Evolutionary conservation across 2,888 invertebrate species (phyloP), one percentile per base, ranked within the genome.

Genomic region (Xylocampa areola): DNA sequence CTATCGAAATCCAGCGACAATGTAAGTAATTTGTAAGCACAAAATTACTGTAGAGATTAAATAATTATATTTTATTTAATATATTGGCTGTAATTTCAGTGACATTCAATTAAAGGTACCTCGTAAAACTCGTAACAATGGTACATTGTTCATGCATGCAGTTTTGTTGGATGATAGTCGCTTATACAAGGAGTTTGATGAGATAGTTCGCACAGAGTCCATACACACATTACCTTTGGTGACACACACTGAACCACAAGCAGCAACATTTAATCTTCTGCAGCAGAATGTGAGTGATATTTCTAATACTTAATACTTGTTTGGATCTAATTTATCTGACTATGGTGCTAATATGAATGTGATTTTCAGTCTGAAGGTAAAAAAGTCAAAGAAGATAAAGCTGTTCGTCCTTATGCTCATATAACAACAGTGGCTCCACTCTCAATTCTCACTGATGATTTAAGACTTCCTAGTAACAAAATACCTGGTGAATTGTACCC

Each of bases 61-160:
- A n/a, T n/a, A n/a, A n/a, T n/a, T n/a, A n/a, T n/a, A n/a, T n/a
- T n/a, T n/a, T n/a, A n/a, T n/a, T n/a, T n/a, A n/a, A n/a, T 10
- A 47, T 21, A 16, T 17, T 23, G 3, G 67, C 1, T 60, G 45
- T 23, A 50, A 51, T 82, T 81, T 35, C 83, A 97, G 97, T 76
- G 94, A 95, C 41, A 81, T 97, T 19, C 93, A 91, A 47, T 86
- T 98, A 47, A 94, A 95, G 65, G 91, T 98, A 66, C 97, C 98
- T 2, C 87, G 91, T 16, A 95, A 95, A 84, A 97, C 97, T 0
- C 94, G 97, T 10, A 95, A 96, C 53, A 99, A 99, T 94, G 99
- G 98, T 0, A 97, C 97, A 4, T 84, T 99, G 37, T 97, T 94
- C 81, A 95, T 98, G 81, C 97, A 98, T 86, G 95, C 97, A 1